phyloP scores from a whole-genome alignment of 1,140 invertebrate species.

The Ridgeia piscesae region DNA sequence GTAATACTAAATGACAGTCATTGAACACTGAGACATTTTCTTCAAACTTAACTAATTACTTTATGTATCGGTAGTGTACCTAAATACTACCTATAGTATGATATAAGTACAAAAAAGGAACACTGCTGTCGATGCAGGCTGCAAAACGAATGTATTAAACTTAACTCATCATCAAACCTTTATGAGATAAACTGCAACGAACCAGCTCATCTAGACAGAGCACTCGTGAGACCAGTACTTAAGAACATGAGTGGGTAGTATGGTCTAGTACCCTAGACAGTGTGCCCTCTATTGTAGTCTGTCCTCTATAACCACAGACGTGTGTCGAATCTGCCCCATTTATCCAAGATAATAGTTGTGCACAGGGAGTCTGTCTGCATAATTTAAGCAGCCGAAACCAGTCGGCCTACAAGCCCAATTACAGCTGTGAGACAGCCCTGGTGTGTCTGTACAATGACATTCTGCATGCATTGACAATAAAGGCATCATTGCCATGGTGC shows the following conservation, averaged over 20 bases:
- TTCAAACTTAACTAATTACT: too few relatives aligned
- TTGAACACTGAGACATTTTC: neutral
- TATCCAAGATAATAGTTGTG: neutral
- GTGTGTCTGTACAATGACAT: neutral
- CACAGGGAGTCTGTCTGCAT: neutral
- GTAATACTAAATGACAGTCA: neutral
- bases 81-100: too few relatives aligned
- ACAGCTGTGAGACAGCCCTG: neutral
- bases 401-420: neutral
- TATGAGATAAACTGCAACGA: too few relatives aligned
- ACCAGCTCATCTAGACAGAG: too few relatives aligned
- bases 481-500: neutral
- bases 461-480: neutral
- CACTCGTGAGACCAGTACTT: too few relatives aligned
- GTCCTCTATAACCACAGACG: neutral
- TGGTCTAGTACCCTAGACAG: neutral
- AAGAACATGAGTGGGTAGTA: too few relatives aligned
- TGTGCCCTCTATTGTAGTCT: too few relatives aligned
- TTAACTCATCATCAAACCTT: too few relatives aligned
- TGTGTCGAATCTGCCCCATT: neutral
- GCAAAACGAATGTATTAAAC: too few relatives aligned
- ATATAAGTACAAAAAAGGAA: too few relatives aligned
- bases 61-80: too few relatives aligned
- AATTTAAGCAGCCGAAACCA: neutral
- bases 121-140: too few relatives aligned